A percentile compares a stretch with the other conserved stretches of the same genome.
Conservation (phyloP, 2,113 vertebrate species). For the Beaufortia kweichowensis region DNA sequence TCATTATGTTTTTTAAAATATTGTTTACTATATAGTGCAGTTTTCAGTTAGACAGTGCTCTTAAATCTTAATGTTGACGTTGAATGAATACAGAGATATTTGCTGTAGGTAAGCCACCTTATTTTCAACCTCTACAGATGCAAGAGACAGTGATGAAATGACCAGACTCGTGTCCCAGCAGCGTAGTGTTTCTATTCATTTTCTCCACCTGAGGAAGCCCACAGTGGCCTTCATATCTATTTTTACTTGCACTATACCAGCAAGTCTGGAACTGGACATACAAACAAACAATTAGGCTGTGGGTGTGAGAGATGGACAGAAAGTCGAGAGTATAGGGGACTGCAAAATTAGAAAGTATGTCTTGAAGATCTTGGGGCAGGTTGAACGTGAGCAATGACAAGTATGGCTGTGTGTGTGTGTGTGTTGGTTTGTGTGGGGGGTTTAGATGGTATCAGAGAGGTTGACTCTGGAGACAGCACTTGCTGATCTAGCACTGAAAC, state of each 20-base stretch:
- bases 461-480: conserved; percentile 37
- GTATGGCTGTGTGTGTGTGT: conserved; percentile 8
- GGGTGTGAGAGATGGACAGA: background rate
- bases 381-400: background rate
- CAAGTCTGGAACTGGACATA: conserved; percentile 44
- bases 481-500: conserved; percentile 40
- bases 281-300: conserved; percentile 42
- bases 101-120: conserved; percentile 18
- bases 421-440: background rate
- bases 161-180: background rate
- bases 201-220: conserved; percentile 28
- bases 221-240: conserved; percentile 36
- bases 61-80: background rate
- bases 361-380: background rate
- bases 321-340: background rate
- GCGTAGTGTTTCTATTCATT: conserved; percentile 26
- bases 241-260: conserved; percentile 44
- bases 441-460: conserved; percentile 1
- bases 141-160: conserved; percentile 35
- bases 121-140: conserved; percentile 7
- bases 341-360: conserved; percentile 23
- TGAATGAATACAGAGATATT: background rate
- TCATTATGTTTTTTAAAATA: background rate
- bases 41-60: background rate
- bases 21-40: background rate